A percentile compares a stretch with the other conserved stretches of the same genome.
phyloP scores from a whole-genome alignment of 2,797 vertebrate species.

The Spinibarbus caldwelli region DNA sequence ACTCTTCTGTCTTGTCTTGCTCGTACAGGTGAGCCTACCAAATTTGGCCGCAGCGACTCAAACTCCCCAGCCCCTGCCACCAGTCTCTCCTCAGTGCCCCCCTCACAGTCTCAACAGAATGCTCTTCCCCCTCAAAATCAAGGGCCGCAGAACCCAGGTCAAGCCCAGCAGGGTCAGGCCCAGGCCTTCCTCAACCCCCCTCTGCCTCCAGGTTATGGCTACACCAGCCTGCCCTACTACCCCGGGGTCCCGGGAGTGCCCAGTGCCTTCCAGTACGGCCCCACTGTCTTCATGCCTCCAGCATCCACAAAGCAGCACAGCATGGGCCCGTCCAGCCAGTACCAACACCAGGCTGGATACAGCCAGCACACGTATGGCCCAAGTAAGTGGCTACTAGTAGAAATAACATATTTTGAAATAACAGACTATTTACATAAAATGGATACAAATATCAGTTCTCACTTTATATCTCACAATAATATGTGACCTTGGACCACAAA shows the following conservation, averaged over 20 bases:
- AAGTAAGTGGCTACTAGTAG: too few relatives aligned
- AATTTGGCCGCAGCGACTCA: constrained; percentile 94
- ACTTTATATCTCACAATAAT: too few relatives aligned
- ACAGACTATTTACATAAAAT: too few relatives aligned
- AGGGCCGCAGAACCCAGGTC: constrained; percentile 80
- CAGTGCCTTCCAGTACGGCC: constrained; percentile 94
- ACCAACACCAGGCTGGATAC: constrained; percentile 89
- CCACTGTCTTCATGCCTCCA: constrained; percentile 94
- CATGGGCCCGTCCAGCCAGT: constrained; percentile 85
- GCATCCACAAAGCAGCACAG: constrained; percentile 91
- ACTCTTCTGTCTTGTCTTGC: neutral
- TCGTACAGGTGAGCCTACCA: constrained; percentile 89
- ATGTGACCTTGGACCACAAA: too few relatives aligned
- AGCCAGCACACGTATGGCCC: constrained; percentile 89
- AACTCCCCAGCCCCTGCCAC: constrained; percentile 91
- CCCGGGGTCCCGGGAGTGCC: constrained; percentile 89
- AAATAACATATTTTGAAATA: neutral
- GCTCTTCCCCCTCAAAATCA: constrained; percentile 73
- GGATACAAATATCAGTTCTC: neutral
- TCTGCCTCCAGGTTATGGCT: constrained; percentile 94
- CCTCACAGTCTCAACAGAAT: constrained; percentile 76
- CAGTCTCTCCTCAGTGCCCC: constrained; percentile 81
- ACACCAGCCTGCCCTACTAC: constrained; percentile 94
- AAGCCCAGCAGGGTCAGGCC: constrained; percentile 77
- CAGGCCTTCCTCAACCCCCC: constrained; percentile 94